phyloP scores from a whole-genome alignment of 1,140 invertebrate genomes.

The Trypoxylus dichotomus region DNA sequence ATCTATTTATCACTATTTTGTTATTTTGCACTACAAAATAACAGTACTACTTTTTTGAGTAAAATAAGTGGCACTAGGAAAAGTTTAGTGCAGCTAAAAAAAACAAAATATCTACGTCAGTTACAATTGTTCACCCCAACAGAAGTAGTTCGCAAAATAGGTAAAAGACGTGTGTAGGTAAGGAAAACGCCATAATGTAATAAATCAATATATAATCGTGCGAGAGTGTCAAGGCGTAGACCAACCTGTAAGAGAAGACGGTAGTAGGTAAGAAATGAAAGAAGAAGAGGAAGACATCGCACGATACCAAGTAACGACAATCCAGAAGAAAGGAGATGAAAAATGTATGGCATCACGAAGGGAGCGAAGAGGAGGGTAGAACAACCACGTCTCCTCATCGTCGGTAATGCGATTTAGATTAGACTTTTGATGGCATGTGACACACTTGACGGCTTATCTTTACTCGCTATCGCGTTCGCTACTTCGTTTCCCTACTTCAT shows the following conservation, averaged over 20 bases:
- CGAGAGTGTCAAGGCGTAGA: slow-evolving; percentile 37
- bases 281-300: slow-evolving; percentile 4
- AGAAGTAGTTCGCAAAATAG: background rate
- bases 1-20: too few relatives aligned
- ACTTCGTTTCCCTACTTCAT: slow-evolving; percentile 30
- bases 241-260: background rate
- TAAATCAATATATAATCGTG: slow-evolving; percentile 48
- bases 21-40: too few relatives aligned
- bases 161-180: background rate
- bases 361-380: slow-evolving; percentile 33
- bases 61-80: background rate
- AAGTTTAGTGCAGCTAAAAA: background rate
- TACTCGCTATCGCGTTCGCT: slow-evolving; percentile 32
- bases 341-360: background rate
- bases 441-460: slow-evolving; percentile 45
- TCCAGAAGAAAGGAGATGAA: background rate
- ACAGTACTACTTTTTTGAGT: background rate
- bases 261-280: slow-evolving; percentile 2
- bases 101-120: background rate
- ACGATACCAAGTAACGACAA: background rate
- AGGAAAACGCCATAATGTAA: slow-evolving; percentile 43
- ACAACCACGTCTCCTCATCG: slow-evolving; percentile 29
- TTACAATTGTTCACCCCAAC: background rate
- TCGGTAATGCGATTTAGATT: slow-evolving; percentile 47
- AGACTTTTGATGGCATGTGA: slow-evolving; percentile 46